Base-by-base conservation (phyloP, 2,888 invertebrate species). In the Catocala sponsa region DNA sequence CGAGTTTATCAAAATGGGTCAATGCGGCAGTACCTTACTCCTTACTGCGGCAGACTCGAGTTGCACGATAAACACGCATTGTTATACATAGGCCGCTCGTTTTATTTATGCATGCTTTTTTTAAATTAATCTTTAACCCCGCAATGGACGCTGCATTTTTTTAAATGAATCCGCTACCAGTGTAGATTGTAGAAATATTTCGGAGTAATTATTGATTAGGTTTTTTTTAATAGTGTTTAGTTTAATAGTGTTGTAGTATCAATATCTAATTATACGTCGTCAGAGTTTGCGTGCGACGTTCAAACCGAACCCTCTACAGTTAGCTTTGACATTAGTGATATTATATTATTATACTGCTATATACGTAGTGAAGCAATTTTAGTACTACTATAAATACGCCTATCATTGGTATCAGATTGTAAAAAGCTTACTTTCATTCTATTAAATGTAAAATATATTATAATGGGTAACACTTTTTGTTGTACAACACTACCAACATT, bases 1-100 rank as follows among this genome's bases (percentile, higher is more conserved):
- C 81, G 82, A 81, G 85, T 91, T 93, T 94, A 94, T 94, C 94
- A 88, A 94, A 93, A 92, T 92, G 80, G 94, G 94, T 92, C 94
- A 94, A 90, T 91, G 92, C 88, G 86, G 85, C 82, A 84, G 80
- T 84, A 82, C 86, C 82, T 85, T 82, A 79, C 85, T 83, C 86
- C 81, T 85, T 84, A 79, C 84, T 84, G 84, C 86, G 81, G 81
- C 81, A 83, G 70, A 85, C 80, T 81, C 52, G 82, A 78, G 74
- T 73, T 61, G 65, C 53, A 56, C 85, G 88, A 85, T 86, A 82
- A 80, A 80, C 69, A 75, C 73, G 77, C 72, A 80, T 83, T 84
- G 85, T 82, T 83, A 74, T 69, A 74, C 72, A 81, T 85, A 83
- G 85, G 82, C 74, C 66, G 78, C 79, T 79, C 41, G 60, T 72